Evolutionary conservation across 2,888 invertebrate genomes (phyloP).

Genomic region (Pristionchus japonicus): DNA sequence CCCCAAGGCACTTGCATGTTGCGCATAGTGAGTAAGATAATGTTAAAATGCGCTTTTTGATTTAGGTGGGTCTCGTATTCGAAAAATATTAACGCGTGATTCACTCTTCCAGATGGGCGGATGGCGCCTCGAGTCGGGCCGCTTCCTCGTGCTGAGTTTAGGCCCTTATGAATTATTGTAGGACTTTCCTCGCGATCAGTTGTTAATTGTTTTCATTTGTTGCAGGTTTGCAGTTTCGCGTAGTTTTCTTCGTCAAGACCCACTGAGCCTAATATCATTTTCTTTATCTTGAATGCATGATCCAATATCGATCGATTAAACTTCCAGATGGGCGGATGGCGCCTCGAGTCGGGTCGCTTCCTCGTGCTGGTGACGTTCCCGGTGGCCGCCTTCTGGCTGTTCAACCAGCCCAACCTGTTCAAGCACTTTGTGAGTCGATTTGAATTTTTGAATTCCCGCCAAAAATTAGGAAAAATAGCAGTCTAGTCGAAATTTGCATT

Average conservation of each 20-base stretch:
- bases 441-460: constrained; percentile 9
- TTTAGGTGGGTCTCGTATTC: too few species aligned
- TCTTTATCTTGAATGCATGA: background rate
- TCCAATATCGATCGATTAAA: background rate
- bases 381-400: constrained; percentile 71
- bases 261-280: background rate
- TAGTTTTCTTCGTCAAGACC: too few species aligned
- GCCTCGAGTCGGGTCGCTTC: constrained; percentile 66
- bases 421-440: constrained; percentile 65
- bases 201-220: background rate
- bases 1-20: too few species aligned
- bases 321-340: constrained; percentile 68
- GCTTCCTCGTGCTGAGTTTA: constrained; percentile 62
- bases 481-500: background rate
- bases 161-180: background rate
- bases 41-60: too few species aligned
- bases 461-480: background rate
- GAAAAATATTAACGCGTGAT: too few species aligned
- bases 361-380: constrained; percentile 69
- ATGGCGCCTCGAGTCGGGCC: constrained; percentile 66
- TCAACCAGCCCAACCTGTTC: constrained; percentile 71
- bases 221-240: background rate
- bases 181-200: too few species aligned
- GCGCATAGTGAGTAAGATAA: too few species aligned
- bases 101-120: constrained; percentile 71